Evolutionary conservation across 1,140 invertebrate species (phyloP), one percentile per base, ranked within the genome.

Genomic region (Arion vulgaris): DNA sequence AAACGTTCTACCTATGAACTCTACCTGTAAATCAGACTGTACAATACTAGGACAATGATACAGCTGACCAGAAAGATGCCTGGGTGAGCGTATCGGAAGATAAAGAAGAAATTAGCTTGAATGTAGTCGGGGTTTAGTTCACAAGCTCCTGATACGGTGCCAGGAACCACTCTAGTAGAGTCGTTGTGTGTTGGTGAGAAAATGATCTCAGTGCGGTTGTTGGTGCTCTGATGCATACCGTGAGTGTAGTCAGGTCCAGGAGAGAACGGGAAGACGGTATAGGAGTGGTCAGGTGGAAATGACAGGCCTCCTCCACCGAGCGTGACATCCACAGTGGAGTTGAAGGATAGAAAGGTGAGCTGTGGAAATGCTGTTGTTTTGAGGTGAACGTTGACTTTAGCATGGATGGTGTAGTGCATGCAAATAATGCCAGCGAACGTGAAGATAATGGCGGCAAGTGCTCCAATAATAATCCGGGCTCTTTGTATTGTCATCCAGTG

Each of bases 391-490:
- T 2, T 19, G 1, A 4, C 26, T 23, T 32, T 1, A 26, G 11
- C 26, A 79, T 86, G 85, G 41, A 87, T 83, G 49, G 84, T 85
- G 83, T 87, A 86, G 68, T 85, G 84, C 32, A 87, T 72, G 45
- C 85, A 83, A 28, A 86, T 84, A 57, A 87, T 84, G 34, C 89
- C 75, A 38, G 91, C 89, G 36, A 88, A 68, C 36, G 72, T 68
- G 68, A 78, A 84, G 68, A 87, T 86, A 39, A 89, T 85, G 49
- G 85, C 36, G 26, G 80, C 82, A 0, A 91, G 82, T 53, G 69
- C 68, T 28, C 80, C 75, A 68, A 88, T 87, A 62, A 88, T 86
- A 71, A 90, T 82, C 79, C 88, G 87, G 41, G 90, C 88, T n/a
- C 88, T 73, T 26, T 66, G 72, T 17, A 86, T 79, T n/a, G 83